Conservation (phyloP, 2,113 vertebrate species). For the Ophiodon elongatus region DNA sequence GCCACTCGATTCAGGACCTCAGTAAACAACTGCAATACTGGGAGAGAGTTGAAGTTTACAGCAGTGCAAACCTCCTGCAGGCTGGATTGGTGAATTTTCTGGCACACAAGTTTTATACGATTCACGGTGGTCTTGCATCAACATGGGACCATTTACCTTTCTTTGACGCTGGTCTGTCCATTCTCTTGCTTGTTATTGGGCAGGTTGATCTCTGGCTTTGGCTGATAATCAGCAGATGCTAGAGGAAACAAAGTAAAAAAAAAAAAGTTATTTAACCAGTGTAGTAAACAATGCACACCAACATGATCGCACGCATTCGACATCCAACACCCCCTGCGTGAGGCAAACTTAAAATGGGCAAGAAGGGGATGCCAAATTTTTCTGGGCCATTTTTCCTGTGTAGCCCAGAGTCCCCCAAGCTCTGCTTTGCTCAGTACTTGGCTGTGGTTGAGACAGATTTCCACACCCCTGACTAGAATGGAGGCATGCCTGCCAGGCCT, state of each 20-base stretch:
- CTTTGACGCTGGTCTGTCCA: slow-evolving; percentile 64
- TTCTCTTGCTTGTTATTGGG: slow-evolving; percentile 72
- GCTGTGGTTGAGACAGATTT: slow-evolving; percentile 42
- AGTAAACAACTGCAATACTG: slow-evolving; percentile 26
- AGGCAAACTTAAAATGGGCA: not conserved
- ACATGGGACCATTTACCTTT: slow-evolving; percentile 69
- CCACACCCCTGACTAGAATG: slow-evolving; percentile 46
- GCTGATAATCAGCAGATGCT: slow-evolving; percentile 64
- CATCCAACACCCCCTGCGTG: not conserved
- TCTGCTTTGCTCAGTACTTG: slow-evolving; percentile 28
- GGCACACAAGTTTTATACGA: slow-evolving; percentile 15
- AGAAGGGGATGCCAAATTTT: not conserved
- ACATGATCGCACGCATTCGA: slow-evolving; percentile 7
- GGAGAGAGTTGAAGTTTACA: slow-evolving; percentile 51
- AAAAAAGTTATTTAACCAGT: slow-evolving; percentile 9
- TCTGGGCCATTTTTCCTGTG: not conserved
- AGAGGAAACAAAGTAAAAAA: slow-evolving; percentile 21
- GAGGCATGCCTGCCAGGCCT: slow-evolving; percentile 35
- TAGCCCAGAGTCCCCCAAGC: not conserved
- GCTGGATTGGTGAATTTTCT: slow-evolving; percentile 25
- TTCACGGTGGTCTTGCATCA: slow-evolving; percentile 38
- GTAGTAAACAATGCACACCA: not conserved
- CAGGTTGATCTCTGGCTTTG: slow-evolving; percentile 62
- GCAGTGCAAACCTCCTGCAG: slow-evolving; percentile 31
- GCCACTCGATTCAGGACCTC: slow-evolving; percentile 1